Base-by-base conservation (phyloP, 2,113 vertebrate species). In the Prietella phreatophila region DNA sequence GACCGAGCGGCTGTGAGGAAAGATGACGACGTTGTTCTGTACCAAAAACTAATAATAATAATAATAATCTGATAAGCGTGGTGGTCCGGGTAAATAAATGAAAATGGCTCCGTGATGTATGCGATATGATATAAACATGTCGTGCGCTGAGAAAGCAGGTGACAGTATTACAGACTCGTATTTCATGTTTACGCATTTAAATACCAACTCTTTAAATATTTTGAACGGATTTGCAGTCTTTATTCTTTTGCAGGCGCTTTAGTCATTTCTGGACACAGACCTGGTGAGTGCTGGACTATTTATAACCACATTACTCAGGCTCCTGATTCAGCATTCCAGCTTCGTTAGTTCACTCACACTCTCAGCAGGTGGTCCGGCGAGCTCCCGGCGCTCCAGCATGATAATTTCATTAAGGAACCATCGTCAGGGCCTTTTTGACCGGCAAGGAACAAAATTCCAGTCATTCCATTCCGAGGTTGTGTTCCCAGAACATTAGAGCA, bases 311-410 rank as follows among this genome's bases (percentile, higher is more conserved):
- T 78, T 78, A 85, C 65, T 56, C n/a, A 27, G 75, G 50, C 17
- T 33, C 85, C 87, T 89, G 85, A 90, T 63, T 90, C 80, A 85
- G 89, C 87, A 60, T 42, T 73, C n/a, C 20, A 47, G n/a, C 56
- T n/a, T n/a, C 25, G 84, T 71, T 22, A 85, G 82, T 50, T 36
- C 5, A 19, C 79, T 78, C 79, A 47, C 86, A 86, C 78, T 65
- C 50, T 3, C 8, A 85, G 65, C 88, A 89, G 88, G 90, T 88
- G 86, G 86, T 78, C 84, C 15, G 19, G 14, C 67, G 47, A 15
- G 76, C 50, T 82, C 78, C 27, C 61, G 63, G 22, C n/a, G 85
- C 85, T 83, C 82, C 86, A 13, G 78, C 65, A 85, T 80, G 75
- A 79, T 87, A 87, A 82, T 67, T 83, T 81, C 13, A 33, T 83